A percentile compares a stretch with the other conserved stretches of the same genome.
Conservation (phyloP, 2,797 vertebrate genomes). For the Vireo griseus region DNA sequence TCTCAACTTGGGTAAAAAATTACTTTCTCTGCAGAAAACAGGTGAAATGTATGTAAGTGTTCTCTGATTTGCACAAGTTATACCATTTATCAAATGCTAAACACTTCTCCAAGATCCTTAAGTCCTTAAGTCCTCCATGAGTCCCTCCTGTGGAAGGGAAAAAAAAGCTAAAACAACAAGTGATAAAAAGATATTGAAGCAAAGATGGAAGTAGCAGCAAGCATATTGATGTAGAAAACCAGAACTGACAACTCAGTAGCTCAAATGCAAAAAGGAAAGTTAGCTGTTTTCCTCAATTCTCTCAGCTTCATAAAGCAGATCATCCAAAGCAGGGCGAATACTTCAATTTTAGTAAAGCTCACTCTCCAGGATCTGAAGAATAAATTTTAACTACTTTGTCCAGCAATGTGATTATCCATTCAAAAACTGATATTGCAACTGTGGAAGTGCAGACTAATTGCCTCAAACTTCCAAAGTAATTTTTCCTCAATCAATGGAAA, state of each 20-base stretch:
- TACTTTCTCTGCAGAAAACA: neutral
- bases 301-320: neutral
- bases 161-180: neutral
- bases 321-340: neutral
- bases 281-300: neutral
- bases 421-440: neutral
- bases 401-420: neutral
- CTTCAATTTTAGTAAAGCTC: neutral
- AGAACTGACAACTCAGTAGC: neutral
- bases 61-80: neutral
- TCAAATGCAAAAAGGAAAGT: neutral
- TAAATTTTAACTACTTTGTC: neutral
- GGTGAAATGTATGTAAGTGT: neutral
- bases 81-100: conserved; percentile 38
- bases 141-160: neutral
- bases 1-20: neutral
- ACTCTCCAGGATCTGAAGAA: neutral
- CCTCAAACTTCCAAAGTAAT: neutral
- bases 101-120: neutral
- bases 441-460: neutral
- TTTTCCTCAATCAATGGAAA: neutral
- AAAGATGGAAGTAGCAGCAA: neutral
- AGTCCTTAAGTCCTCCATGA: neutral
- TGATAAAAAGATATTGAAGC: neutral
- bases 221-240: neutral